Percentiles rank a stretch among this genome's conserved stretches.
Evolutionary conservation across 2,113 vertebrate genomes (phyloP).

Genomic region (Amia ocellicauda): DNA sequence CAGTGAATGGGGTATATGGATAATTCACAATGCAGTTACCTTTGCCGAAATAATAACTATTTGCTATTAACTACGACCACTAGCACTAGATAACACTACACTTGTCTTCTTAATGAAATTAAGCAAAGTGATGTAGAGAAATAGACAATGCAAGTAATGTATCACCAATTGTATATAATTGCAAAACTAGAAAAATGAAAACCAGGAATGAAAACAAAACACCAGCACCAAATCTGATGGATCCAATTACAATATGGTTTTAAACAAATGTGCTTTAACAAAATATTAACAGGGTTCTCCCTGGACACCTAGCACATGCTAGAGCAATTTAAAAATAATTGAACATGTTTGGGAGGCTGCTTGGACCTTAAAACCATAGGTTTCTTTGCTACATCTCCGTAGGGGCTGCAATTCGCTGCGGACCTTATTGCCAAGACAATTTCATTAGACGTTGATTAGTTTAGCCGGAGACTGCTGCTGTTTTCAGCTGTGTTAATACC

Average conservation of each 20-base stretch:
- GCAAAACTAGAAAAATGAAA: no score
- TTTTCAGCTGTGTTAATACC: slow-evolving; percentile 22
- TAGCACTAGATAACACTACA: no score
- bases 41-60: no score
- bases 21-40: no score
- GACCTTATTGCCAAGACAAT: slow-evolving; percentile 68
- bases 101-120: no score
- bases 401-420: slow-evolving; percentile 57
- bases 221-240: not conserved
- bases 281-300: slow-evolving; percentile 4
- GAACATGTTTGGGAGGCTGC: slow-evolving; percentile 5
- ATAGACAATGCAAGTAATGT: no score
- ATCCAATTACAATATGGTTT: not conserved
- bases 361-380: slow-evolving; percentile 7
- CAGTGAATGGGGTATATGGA: no score
- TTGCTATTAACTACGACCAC: no score
- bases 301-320: slow-evolving; percentile 1
- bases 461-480: slow-evolving; percentile 60
- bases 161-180: no score
- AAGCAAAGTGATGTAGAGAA: no score
- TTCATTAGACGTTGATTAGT: slow-evolving; percentile 73
- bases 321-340: slow-evolving; percentile 17
- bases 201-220: no score
- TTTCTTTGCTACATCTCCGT: slow-evolving; percentile 53
- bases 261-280: slow-evolving; percentile 6